Conservation (phyloP, 2,797 vertebrate species). For the Halcyon badia region DNA sequence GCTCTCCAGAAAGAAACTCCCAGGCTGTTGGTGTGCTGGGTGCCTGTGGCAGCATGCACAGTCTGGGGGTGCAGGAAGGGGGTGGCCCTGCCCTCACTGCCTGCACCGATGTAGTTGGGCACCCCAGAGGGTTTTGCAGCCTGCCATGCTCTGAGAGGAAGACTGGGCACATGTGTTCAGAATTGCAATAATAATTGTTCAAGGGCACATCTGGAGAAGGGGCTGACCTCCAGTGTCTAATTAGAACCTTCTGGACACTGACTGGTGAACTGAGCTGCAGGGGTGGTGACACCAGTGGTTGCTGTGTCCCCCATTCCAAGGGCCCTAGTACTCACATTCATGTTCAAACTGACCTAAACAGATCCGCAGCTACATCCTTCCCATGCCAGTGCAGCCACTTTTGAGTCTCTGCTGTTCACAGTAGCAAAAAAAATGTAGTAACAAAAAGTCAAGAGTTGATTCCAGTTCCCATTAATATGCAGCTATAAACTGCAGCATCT, state of each 20-base stretch:
- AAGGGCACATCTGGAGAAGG: background rate
- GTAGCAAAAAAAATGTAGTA: no score
- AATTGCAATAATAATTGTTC: background rate
- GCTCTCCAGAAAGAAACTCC: background rate
- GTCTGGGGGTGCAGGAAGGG: background rate
- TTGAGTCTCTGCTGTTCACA: background rate
- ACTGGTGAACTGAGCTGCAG: background rate
- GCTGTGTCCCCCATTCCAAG: rapidly evolving
- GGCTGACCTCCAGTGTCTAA: background rate
- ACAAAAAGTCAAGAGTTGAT: background rate
- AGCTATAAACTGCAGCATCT: background rate
- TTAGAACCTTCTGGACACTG: background rate
- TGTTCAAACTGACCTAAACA: background rate
- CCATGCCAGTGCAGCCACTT: rapidly evolving
- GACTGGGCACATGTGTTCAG: background rate
- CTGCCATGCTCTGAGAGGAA: background rate
- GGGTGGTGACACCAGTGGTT: background rate
- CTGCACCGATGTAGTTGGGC: background rate
- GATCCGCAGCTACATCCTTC: background rate
- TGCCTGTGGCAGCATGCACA: background rate
- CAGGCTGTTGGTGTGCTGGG: background rate
- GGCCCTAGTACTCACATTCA: background rate
- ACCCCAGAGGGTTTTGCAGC: background rate
- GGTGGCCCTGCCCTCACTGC: background rate
- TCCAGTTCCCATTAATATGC: background rate